Percentiles rank a stretch among this genome's conserved stretches.
Conservation (phyloP, 1,140 invertebrate species). For the Aleiodes sp. region DNA sequence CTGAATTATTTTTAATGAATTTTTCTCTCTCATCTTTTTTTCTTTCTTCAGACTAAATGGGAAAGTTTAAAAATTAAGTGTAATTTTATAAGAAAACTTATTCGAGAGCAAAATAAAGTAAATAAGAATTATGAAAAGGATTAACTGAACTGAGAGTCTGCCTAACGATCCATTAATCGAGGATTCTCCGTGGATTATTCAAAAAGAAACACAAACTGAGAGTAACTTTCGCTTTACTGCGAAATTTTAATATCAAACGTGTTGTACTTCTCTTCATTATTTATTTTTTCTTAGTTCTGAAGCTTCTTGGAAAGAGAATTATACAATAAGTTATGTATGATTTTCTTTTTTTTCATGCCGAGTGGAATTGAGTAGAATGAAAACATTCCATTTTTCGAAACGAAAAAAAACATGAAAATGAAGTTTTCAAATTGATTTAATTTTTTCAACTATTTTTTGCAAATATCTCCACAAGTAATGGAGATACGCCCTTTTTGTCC, state of each 20-base stretch:
- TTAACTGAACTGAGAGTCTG: background rate
- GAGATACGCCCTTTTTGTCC: too few relatives aligned
- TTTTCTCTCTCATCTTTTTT: background rate
- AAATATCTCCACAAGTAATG: too few relatives aligned
- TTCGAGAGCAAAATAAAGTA: background rate
- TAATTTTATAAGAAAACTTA: background rate
- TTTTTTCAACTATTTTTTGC: too few relatives aligned
- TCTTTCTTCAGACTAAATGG: background rate
- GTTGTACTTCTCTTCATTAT: background rate
- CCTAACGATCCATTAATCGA: slow-evolving; percentile 22
- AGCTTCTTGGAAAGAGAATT: slow-evolving; percentile 17
- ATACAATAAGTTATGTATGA: background rate
- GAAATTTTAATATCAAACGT: slow-evolving; percentile 22
- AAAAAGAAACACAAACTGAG: slow-evolving; percentile 10
- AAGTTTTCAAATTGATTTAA: too few relatives aligned
- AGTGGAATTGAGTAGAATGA: too few relatives aligned
- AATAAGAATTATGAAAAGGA: background rate
- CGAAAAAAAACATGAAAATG: too few relatives aligned
- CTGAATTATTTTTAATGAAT: background rate
- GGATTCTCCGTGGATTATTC: background rate
- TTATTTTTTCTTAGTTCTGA: background rate
- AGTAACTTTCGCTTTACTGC: slow-evolving; percentile 31
- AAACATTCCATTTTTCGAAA: too few relatives aligned
- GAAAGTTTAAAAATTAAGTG: background rate
- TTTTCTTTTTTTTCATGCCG: background rate